A percentile compares a stretch with the other conserved stretches of the same genome.
Conservation (phyloP, 2,113 vertebrate genomes). For the Arvicanthis niloticus region DNA sequence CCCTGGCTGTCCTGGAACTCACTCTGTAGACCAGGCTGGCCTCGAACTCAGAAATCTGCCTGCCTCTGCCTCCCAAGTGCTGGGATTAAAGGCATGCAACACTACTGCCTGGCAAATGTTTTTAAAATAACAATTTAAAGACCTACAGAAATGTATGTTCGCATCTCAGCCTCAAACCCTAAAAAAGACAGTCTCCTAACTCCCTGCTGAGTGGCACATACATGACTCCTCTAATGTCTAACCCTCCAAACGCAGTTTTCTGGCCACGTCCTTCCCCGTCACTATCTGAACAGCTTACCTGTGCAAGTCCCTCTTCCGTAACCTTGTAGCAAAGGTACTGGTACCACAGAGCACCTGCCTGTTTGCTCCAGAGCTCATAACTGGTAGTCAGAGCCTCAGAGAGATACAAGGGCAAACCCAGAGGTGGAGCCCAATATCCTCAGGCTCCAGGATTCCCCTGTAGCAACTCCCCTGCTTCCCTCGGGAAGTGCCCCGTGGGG, state of each 20-base stretch:
- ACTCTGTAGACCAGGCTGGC: too few relatives aligned
- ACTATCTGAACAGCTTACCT: not conserved
- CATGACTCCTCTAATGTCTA: not conserved
- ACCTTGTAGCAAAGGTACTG: not conserved
- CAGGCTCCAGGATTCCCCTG: not conserved
- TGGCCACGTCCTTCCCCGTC: not conserved
- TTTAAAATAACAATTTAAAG: conserved; percentile 37
- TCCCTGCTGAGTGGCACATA: not conserved
- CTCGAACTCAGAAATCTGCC: too few relatives aligned
- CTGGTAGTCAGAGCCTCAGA: not conserved
- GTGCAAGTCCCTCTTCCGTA: not conserved
- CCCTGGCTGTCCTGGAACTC: too few relatives aligned
- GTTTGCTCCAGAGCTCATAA: not conserved
- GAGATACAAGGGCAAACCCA: not conserved
- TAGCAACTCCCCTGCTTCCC: not conserved
- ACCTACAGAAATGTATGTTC: not conserved
- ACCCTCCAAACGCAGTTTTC: not conserved
- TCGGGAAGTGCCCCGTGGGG: not conserved
- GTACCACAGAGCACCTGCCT: not conserved
- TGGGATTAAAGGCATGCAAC: too few relatives aligned
- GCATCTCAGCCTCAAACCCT: not conserved
- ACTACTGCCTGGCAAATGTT: not conserved
- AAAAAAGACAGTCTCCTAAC: not conserved
- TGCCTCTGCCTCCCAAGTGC: too few relatives aligned
- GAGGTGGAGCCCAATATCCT: not conserved